Evolutionary conservation across 2,797 vertebrate species (phyloP).

Genomic region (Taeniopygia guttata): DNA sequence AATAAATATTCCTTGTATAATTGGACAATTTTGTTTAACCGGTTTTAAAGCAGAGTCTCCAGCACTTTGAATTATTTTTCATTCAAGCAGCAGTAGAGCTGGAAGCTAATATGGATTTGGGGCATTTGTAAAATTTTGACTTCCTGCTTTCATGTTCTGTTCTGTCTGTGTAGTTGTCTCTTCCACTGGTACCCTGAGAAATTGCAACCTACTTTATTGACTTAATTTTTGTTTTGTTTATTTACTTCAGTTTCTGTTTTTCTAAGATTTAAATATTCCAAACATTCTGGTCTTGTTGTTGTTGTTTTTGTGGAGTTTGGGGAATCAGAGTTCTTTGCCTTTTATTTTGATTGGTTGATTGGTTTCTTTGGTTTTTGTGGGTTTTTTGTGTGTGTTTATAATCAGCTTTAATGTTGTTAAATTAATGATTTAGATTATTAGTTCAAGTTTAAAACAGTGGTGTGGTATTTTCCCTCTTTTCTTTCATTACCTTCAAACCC

Average conservation of each 20-base stretch:
- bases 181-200: neutral
- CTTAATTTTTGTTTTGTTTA: neutral
- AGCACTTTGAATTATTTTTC: neutral
- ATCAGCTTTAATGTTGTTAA: neutral
- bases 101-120: neutral
- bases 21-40: neutral
- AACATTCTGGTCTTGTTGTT: neutral
- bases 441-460: neutral
- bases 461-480: neutral
- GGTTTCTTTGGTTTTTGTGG: neutral
- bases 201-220: neutral
- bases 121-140: neutral
- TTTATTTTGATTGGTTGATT: neutral
- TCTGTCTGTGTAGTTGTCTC: neutral
- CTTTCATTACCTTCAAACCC: neutral
- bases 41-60: neutral
- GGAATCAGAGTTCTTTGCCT: accelerated
- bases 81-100: neutral
- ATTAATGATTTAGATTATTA: neutral
- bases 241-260: neutral
- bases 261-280: neutral
- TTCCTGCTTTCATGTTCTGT: neutral
- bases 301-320: neutral
- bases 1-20: neutral
- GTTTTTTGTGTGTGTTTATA: neutral